phyloP scores from a whole-genome alignment of 2,888 invertebrate species.

The Orthosia gracilis region DNA sequence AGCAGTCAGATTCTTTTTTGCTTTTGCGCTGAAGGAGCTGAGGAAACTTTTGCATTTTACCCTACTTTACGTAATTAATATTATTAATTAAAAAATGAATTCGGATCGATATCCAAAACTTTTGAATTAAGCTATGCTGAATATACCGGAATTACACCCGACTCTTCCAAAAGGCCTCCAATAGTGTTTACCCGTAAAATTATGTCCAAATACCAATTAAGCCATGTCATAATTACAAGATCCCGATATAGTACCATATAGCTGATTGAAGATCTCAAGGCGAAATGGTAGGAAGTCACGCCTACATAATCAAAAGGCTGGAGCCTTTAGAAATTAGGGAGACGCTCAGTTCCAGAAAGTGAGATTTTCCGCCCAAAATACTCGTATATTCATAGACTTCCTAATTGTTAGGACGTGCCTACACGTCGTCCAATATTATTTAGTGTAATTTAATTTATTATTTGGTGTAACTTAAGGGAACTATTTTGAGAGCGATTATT shows the following conservation, averaged over 20 bases:
- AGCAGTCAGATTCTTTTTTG: too few species aligned
- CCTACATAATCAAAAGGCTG: conserved; percentile 26
- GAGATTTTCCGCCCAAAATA: background rate
- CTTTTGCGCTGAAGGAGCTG: too few species aligned
- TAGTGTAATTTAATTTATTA: too few species aligned
- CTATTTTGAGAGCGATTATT: too few species aligned
- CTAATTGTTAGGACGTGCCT: too few species aligned
- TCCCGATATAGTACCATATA: background rate
- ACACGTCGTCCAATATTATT: too few species aligned
- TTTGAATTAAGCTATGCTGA: background rate
- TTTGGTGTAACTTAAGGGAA: too few species aligned
- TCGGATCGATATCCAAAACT: background rate
- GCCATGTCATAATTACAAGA: conserved; percentile 22
- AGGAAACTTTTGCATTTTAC: background rate
- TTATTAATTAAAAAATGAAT: background rate
- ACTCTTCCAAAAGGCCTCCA: background rate
- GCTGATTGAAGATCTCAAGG: background rate
- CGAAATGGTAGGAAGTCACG: background rate
- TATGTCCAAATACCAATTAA: conserved; percentile 27
- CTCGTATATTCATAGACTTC: background rate
- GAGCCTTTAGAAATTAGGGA: background rate
- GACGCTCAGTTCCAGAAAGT: background rate
- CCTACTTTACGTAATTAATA: background rate
- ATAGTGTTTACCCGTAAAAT: background rate
- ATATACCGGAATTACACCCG: background rate